phyloP scores from a whole-genome alignment of 2,888 invertebrate species.

The Drosophila subquinaria region DNA sequence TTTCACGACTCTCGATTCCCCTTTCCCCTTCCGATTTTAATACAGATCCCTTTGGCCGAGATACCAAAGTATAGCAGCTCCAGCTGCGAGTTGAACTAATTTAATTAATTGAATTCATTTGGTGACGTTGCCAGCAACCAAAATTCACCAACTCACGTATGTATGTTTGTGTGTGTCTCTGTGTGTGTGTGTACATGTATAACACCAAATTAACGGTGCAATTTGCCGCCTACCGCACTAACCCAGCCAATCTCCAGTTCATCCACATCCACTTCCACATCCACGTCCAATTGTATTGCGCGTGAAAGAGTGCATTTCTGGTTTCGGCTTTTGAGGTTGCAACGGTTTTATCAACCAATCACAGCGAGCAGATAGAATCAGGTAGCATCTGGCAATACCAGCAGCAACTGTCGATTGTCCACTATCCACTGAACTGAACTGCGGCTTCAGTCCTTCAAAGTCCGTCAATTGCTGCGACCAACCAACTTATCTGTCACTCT shows the following conservation, averaged over 20 bases:
- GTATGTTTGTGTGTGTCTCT: background rate
- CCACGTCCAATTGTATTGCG: conserved; percentile 33
- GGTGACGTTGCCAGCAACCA: conserved; percentile 53
- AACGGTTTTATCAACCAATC: conserved; percentile 9
- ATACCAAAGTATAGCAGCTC: conserved; percentile 30
- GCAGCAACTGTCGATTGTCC: conserved; percentile 6
- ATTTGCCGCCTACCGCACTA: conserved; percentile 55
- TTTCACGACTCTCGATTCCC: background rate
- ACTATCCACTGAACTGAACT: conserved; percentile 15
- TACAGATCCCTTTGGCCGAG: conserved; percentile 13
- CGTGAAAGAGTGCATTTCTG: conserved; percentile 65
- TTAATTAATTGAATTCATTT: conserved; percentile 82
- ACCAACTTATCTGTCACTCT: background rate
- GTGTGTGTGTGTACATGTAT: conserved; percentile 39
- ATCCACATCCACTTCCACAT: background rate
- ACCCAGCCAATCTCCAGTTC: conserved; percentile 8
- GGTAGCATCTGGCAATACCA: conserved; percentile 5
- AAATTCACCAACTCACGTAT: conserved; percentile 25
- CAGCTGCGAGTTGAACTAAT: conserved; percentile 71
- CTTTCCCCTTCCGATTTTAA: background rate
- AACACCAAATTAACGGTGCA: conserved; percentile 72
- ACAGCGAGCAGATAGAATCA: conserved; percentile 17
- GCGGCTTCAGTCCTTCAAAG: background rate
- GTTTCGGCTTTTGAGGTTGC: conserved; percentile 73
- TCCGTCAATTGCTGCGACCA: conserved; percentile 2